Conservation (phyloP, 1,140 invertebrate genomes). For the Saxidomus purpurata region DNA sequence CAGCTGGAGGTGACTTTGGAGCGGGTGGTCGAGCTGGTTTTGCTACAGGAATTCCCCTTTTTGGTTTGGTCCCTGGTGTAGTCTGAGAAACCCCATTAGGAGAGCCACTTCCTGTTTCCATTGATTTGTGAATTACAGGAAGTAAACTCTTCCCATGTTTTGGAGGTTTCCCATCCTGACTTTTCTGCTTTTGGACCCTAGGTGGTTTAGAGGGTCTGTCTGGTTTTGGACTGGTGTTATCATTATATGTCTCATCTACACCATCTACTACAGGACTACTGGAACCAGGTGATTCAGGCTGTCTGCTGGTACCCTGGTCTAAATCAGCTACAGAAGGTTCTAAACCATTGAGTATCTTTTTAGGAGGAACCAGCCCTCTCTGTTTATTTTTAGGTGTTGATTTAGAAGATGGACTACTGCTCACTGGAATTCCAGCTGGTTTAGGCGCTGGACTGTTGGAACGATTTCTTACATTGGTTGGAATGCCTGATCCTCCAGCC, state of each 20-base stretch:
- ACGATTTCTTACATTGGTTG: slow-evolving; percentile 37
- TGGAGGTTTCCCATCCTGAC: slow-evolving; percentile 43
- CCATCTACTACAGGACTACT: neutral
- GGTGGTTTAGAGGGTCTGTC: slow-evolving; percentile 58
- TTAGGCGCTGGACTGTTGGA: slow-evolving; percentile 60
- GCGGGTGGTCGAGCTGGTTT: slow-evolving; percentile 17
- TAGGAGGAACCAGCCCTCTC: slow-evolving; percentile 52
- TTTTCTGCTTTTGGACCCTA: slow-evolving; percentile 51
- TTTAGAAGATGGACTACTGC: slow-evolving; percentile 18
- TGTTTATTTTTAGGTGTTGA: slow-evolving; percentile 49
- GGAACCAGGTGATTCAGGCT: neutral
- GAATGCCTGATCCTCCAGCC: slow-evolving; percentile 49
- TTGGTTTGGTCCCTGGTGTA: slow-evolving; percentile 48
- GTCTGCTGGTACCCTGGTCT: neutral
- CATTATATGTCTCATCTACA: neutral
- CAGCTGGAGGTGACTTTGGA: slow-evolving; percentile 32
- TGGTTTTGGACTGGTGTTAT: slow-evolving; percentile 43
- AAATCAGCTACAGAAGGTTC: neutral
- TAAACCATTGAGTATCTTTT: slow-evolving; percentile 51
- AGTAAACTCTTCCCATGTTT: slow-evolving; percentile 62
- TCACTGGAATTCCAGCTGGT: slow-evolving; percentile 44
- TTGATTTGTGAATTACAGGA: slow-evolving; percentile 59
- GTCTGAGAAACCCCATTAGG: slow-evolving; percentile 43
- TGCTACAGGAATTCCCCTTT: slow-evolving; percentile 56
- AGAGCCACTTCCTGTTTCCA: slow-evolving; percentile 43